Base-by-base conservation (phyloP, 2,113 vertebrate genomes). In the Scortum barcoo region DNA sequence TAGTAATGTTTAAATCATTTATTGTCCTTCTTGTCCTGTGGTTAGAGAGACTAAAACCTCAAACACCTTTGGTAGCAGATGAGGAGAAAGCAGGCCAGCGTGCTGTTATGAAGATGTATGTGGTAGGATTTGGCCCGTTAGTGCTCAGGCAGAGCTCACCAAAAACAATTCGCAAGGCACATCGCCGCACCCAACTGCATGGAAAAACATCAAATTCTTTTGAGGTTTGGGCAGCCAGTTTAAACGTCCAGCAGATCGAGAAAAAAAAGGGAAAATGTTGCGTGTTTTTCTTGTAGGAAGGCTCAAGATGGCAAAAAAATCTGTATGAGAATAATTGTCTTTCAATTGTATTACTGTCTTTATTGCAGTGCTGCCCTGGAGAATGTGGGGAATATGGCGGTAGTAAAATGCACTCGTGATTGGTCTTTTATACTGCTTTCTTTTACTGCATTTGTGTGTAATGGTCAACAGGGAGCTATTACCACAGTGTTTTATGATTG, bases 41-140 rank as follows among this genome's bases (percentile, higher is more conserved):
- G 73, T 76, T 5, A 36, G 8, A 22, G 33, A 63, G n/a, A 57
- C 19, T 60, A 10, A 10, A 54, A 33, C 51, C 24, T 33, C 38
- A 13, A 48, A 17, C 54, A 20, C 40, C 7, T 11, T 28, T 48
- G 6, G 50, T 0, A 48, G 22, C 51, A 72, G 28, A 40, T 2
- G 2, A 4, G 19, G 17, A 73, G 22, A 42, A 44, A 68, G 26
- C 12, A 61, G 40, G 11, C 62, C 24, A 84, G 60, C 67, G 57
- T 53, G 24, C 63, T 66, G 16, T 87, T 58, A 85, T 76, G 53
- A 66, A 85, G 67, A 91, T 71, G n/a, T 46, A 88, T 74, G 72
- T 16, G 72, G 60, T 53, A 73, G 30, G 22, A 67, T 81, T 58
- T 66, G 68, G 42, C 30, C 38, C 2, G 1, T 78, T 46, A 75